Evolutionary conservation across 2,888 invertebrate species (phyloP), one percentile per base, ranked within the genome.

Genomic region (Cryptocheilus praepositus): DNA sequence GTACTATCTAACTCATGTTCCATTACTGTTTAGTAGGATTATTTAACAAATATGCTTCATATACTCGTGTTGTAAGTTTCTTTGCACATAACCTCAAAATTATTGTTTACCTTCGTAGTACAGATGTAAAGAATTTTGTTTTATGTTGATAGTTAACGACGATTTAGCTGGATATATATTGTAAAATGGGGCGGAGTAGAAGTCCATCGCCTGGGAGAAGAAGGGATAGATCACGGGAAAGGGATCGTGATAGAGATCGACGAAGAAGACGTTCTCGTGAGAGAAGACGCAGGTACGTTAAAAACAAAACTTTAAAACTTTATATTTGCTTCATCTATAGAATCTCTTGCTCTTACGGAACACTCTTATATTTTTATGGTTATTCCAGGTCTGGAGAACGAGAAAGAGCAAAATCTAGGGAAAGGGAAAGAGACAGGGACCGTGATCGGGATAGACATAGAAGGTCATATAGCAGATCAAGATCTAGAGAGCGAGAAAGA

Each of bases 151-250:
- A n/a, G 22, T n/a, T 56, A 3, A 36, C 13, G 11, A 11, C 1
- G 11, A 11, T 11, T 36, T 36, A 36, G 36, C 36, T 11, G 8
- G 13, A 36, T 7, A 36, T 36, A 36, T 36, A 36, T 36, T 36
- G 5, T 11, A 64, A 13, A 70, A 91, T 93, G 93, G 91, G 91
- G 67, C 87, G 91, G 77, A 90, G 91, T 81, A 90, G 91, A 70
- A 90, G 91, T 58, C 91, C 91, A 60, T 90, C 90, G 22, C 89
- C 89, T 16, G 85, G 88, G 64, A 89, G 91, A 83, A 86, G 91
- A 73, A 89, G 91, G 59, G 91, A 91, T 62, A 87, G 89, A 69
- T 89, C 89, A n/a, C 84, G 89, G 64, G 90, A 90, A 73, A 87
- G 90, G 52, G 90, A 90, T 57, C 82, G 89, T 64, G 89, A 91